phyloP scores from a whole-genome alignment of 2,888 invertebrate genomes.

The Drosophila leonis region DNA sequence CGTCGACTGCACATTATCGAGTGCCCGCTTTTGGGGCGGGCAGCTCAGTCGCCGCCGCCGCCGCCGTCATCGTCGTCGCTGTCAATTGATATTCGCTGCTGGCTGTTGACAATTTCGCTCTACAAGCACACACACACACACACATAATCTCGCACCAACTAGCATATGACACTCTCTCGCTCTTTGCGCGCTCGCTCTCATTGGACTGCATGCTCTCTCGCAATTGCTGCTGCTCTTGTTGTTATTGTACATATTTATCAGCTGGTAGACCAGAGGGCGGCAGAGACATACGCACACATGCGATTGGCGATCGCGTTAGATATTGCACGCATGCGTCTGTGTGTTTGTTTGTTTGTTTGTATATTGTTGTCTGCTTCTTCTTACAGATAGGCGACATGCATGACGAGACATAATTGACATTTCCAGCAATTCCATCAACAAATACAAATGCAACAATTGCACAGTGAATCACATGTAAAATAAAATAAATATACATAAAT shows the following conservation, averaged over 20 bases:
- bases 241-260: constrained; percentile 25
- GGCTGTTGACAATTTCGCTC: constrained; percentile 62
- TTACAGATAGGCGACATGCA: constrained; percentile 37
- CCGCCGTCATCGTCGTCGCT: constrained; percentile 13
- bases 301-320: constrained; percentile 56
- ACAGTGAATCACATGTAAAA: constrained; percentile 5
- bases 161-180: constrained; percentile 10
- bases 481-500: too few relatives aligned
- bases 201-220: not conserved
- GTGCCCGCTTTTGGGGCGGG: constrained; percentile 27
- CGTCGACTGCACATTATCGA: constrained; percentile 67
- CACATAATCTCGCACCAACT: not conserved
- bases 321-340: constrained; percentile 17
- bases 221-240: constrained; percentile 39
- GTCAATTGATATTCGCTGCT: constrained; percentile 45
- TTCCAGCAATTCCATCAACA: constrained; percentile 17
- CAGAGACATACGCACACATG: constrained; percentile 1
- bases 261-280: constrained; percentile 9
- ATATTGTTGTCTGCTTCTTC: constrained; percentile 1
- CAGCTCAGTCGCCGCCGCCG: constrained; percentile 10
- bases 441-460: constrained; percentile 18
- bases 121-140: constrained; percentile 12
- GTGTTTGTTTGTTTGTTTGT: not conserved
- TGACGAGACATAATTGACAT: constrained; percentile 20
- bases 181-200: constrained; percentile 1